Percentiles rank a stretch among this genome's conserved stretches.
phyloP scores from a whole-genome alignment of 2,797 vertebrate genomes.

The Lagodon rhomboides region DNA sequence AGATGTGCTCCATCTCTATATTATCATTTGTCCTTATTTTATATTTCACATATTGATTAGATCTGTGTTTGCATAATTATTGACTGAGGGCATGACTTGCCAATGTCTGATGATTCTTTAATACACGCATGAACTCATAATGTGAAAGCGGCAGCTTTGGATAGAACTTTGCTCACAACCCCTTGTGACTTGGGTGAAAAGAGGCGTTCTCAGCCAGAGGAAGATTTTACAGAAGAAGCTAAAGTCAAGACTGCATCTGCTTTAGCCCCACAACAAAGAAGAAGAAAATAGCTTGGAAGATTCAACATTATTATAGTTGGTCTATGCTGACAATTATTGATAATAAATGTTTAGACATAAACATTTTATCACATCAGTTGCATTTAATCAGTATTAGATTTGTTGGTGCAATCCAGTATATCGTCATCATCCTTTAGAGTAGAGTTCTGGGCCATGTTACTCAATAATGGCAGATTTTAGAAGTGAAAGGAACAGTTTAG shows the following conservation, averaged over 20 bases:
- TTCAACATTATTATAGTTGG: neutral
- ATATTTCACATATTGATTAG: constrained; percentile 74
- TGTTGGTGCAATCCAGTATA: too few species aligned
- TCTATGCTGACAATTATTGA: neutral
- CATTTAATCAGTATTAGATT: neutral
- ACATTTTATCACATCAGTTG: neutral
- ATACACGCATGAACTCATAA: constrained; percentile 51
- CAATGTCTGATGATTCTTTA: constrained; percentile 70
- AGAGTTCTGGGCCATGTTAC: neutral
- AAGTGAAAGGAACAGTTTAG: too few species aligned
- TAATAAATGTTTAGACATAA: neutral
- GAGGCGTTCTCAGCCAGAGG: constrained; percentile 36
- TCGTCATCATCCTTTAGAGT: neutral
- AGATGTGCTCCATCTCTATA: constrained; percentile 56
- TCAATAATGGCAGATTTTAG: neutral
- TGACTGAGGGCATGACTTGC: constrained; percentile 66
- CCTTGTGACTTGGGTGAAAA: constrained; percentile 19
- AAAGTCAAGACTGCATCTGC: constrained; percentile 18
- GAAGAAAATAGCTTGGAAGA: constrained; percentile 10
- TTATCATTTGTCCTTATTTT: constrained; percentile 72
- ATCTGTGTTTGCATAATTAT: constrained; percentile 75
- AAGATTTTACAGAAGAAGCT: constrained; percentile 34
- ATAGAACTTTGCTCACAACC: constrained; percentile 47
- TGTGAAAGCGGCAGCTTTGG: constrained; percentile 58
- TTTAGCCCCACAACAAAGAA: constrained; percentile 8